A percentile compares a stretch with the other conserved stretches of the same genome.
Evolutionary conservation across 2,888 invertebrate genomes (phyloP).

Genomic region (Zeuzera pyrina): DNA sequence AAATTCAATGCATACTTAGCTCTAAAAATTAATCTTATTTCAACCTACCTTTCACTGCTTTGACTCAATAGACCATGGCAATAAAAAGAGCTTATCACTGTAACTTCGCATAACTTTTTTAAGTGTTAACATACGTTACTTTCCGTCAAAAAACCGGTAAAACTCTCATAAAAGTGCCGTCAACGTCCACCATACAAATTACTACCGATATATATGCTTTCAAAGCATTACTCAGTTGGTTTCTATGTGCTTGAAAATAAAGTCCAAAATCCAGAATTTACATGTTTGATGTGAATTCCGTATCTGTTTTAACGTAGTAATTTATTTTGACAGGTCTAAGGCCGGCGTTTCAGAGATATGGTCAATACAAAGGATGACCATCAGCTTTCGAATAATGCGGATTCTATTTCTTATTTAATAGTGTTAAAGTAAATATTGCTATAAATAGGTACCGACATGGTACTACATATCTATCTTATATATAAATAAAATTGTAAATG

Average conservation of each 20-base stretch:
- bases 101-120: constrained; percentile 19
- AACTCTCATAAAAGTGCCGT: constrained; percentile 17
- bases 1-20: no score
- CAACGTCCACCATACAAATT: constrained; percentile 14
- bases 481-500: no score
- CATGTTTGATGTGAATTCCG: constrained; percentile 3
- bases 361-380: constrained; percentile 6
- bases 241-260: no score
- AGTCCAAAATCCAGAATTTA: constrained; percentile 1
- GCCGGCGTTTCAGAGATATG: constrained; percentile 12
- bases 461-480: no score
- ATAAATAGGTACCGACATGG: no score
- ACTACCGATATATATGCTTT: no score
- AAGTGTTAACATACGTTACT: constrained; percentile 15
- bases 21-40: no score
- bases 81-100: no score
- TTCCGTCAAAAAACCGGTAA: background rate
- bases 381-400: background rate
- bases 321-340: constrained; percentile 18
- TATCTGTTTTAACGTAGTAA: constrained; percentile 16
- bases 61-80: no score
- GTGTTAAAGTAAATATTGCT: no score
- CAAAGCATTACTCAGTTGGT: no score
- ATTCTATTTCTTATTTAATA: background rate
- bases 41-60: no score